Base-by-base conservation (phyloP, 2,113 vertebrate species). In the Struthidea cinerea region DNA sequence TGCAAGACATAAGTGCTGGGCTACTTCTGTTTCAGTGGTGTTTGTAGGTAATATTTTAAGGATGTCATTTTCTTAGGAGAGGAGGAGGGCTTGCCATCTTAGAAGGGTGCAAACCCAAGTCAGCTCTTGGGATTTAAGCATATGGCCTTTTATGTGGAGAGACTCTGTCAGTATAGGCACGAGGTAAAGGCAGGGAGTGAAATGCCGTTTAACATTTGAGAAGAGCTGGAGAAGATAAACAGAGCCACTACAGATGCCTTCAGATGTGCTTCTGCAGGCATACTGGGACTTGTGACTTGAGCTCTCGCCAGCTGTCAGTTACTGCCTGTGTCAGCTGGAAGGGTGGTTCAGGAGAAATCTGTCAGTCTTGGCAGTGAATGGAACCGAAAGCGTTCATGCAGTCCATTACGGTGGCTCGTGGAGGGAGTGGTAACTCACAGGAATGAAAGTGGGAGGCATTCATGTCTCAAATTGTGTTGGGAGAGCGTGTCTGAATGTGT, bases 361-460 rank as follows among this genome's bases (percentile, higher is more conserved):
- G 44, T 76, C 73, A n/a, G 49, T 70, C 52, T 91, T 93, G 93
- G 93, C 87, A 64, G 3, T 23, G 33, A 78, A 47, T 67, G 0
- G 77, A 84, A 26, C 49, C 6, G 60, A 71, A 84, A 91, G 60
- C 1, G 1, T 84, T 84, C 0, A 0, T 64, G 32, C 56, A 71
- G 92, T 79, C 82, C 79, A 20, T 90, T 86, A 73, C 0, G 1
- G 67, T 90, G 82, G 75, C 82, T 94, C 0, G 53, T 74, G 42
- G 71, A 94, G 83, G 95, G 94, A 93, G 95, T 90, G 85, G 85
- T 93, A 94, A 69, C 53, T 80, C 53, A 2, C 14, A 93, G 92
- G 92, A 95, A 94, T 94, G 90, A 94, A 91, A 90, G 92, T 95
- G 92, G 94, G 95, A 95, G 92, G 95, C 88, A 88, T 41, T 93